Evolutionary conservation across 53 echinoderm and acorn worm species (phyloP).

Genomic region (Arbacia lixula): DNA sequence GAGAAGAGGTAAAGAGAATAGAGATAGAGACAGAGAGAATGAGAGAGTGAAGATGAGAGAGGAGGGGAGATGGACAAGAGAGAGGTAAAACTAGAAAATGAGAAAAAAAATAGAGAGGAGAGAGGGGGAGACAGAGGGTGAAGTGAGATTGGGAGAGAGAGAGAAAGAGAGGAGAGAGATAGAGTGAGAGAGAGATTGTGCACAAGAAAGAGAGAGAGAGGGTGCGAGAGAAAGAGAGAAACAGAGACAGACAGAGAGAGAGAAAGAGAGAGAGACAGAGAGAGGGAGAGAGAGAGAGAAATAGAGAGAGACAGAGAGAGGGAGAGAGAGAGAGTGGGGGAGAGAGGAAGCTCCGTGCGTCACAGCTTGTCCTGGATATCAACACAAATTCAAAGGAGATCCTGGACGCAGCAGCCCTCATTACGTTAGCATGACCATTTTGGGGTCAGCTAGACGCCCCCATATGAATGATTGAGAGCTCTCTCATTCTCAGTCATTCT

Average conservation of each 20-base stretch:
- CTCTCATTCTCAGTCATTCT: neutral
- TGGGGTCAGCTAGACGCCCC: too few relatives aligned
- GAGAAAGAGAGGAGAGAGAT: conserved; percentile 8
- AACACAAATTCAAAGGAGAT: conserved; percentile 37
- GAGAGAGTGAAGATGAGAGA: too few relatives aligned
- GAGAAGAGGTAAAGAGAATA: too few relatives aligned
- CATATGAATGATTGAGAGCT: too few relatives aligned
- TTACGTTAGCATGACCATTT: conserved; percentile 15
- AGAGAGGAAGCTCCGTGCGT: conserved; percentile 17
- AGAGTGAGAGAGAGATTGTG: conserved; percentile 9
- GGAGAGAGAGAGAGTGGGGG: neutral
- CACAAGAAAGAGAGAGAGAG: conserved; percentile 57
- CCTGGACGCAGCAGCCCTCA: neutral
- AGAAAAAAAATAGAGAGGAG: too few relatives aligned
- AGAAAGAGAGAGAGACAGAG: neutral
- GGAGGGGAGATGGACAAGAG: too few relatives aligned
- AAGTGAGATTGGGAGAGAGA: neutral
- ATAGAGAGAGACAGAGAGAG: neutral
- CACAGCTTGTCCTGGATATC: conserved; percentile 38
- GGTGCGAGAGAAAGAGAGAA: conserved; percentile 45
- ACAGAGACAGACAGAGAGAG: conserved; percentile 8
- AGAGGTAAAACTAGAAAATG: too few relatives aligned
- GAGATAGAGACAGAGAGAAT: too few relatives aligned
- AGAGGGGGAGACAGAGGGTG: too few relatives aligned
- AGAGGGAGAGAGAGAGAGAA: neutral